These are phyloP conservation scores for Enhydra lutris DNA, from an alignment of 2,113 vertebrate genomes.

Conservation along the genomic window DNA sequence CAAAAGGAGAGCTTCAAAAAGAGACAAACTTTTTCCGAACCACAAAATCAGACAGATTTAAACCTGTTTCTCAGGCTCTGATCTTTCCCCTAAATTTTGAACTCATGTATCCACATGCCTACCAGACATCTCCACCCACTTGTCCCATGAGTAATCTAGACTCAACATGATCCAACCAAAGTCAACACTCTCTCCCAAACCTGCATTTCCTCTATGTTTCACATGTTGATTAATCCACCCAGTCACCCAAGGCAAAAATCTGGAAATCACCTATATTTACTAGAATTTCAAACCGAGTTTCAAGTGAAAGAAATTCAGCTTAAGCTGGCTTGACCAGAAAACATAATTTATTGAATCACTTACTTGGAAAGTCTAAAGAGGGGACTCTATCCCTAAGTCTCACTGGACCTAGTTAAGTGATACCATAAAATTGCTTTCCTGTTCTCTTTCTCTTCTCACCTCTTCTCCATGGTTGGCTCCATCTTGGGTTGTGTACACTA, in stretches of 20 bases:
- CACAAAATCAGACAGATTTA: background rate
- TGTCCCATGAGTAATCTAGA: background rate
- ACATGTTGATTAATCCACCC: background rate
- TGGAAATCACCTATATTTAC: background rate
- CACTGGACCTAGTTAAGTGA: background rate
- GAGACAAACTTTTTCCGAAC: background rate
- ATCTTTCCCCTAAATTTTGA: background rate
- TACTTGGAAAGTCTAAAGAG: background rate
- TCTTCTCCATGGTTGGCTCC: background rate
- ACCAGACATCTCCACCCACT: background rate
- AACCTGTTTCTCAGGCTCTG: background rate
- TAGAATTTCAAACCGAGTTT: slow-evolving; percentile 12
- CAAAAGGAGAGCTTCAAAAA: background rate
- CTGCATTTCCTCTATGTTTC: background rate
- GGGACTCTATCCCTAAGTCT: background rate
- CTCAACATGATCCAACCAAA: background rate
- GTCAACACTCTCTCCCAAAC: background rate
- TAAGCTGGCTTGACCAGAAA: background rate
- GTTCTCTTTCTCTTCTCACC: background rate
- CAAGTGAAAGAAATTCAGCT: slow-evolving; percentile 12
- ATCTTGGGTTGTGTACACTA: background rate
- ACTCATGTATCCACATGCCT: background rate
- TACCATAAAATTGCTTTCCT: background rate
- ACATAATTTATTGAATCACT: background rate
- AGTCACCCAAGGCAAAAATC: background rate